These are phyloP conservation scores for Caenorhabditis latens DNA, from an alignment of 1,140 invertebrate species.

Conservation along the genomic window DNA sequence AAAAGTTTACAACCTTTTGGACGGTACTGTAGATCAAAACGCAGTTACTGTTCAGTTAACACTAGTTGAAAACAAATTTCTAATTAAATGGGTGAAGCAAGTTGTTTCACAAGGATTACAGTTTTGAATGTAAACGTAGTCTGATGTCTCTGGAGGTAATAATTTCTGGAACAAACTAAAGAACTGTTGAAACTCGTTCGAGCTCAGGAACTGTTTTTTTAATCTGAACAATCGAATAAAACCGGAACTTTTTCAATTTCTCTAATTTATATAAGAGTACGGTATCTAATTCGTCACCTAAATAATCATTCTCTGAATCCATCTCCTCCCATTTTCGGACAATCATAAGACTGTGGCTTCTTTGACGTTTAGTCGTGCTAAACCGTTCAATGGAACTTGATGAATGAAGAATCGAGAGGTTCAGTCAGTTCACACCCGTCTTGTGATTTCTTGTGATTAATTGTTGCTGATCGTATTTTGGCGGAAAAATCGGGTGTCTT, in stretches of 20 bases:
- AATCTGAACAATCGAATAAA: neutral
- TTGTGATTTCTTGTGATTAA: conserved; percentile 20
- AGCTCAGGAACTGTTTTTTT: neutral
- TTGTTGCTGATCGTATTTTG: conserved; percentile 44
- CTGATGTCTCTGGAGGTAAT: no score
- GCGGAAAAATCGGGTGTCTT: conserved; percentile 9
- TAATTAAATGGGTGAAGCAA: no score
- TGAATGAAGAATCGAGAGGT: conserved; percentile 1
- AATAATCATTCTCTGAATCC: conserved; percentile 21
- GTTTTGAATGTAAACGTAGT: no score
- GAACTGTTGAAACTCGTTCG: no score
- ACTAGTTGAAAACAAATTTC: no score
- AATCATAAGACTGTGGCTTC: conserved; percentile 48
- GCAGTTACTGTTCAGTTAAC: no score
- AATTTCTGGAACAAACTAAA: no score
- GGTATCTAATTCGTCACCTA: conserved; percentile 14
- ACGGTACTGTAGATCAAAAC: no score
- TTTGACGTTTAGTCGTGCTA: neutral
- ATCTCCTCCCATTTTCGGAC: neutral
- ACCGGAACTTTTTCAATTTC: neutral
- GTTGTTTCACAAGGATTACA: no score
- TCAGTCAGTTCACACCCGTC: neutral
- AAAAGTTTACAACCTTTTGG: no score
- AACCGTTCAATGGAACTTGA: conserved; percentile 51
- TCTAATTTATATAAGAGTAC: neutral